A percentile compares a stretch with the other conserved stretches of the same genome.
phyloP scores from a whole-genome alignment of 2,888 invertebrate species.

The Sesia bembeciformis region DNA sequence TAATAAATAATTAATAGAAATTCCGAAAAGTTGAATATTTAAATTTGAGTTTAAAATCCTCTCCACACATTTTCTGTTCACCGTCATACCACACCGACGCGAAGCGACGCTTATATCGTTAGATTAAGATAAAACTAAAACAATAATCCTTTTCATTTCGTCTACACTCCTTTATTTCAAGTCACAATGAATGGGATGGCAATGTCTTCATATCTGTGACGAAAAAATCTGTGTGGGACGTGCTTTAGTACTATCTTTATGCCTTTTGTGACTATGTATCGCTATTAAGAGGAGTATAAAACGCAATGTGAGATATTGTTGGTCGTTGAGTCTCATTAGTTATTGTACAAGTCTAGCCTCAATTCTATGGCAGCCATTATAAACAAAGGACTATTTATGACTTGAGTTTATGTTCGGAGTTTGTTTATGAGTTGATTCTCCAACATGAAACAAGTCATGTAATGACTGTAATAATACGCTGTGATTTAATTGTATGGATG shows the following conservation, averaged over 20 bases:
- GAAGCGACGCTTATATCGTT: conserved; percentile 54
- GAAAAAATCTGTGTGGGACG: conserved; percentile 51
- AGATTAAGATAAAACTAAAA: conserved; percentile 72
- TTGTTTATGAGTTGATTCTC: conserved; percentile 1
- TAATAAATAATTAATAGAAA: not conserved
- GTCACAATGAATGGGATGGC: conserved; percentile 42
- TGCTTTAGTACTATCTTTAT: conserved; percentile 31
- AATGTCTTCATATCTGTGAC: conserved; percentile 47
- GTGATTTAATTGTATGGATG: too few relatives aligned
- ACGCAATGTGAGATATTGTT: conserved; percentile 24
- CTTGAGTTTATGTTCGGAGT: conserved; percentile 1
- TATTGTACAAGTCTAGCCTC: conserved; percentile 19
- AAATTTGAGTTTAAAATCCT: not conserved
- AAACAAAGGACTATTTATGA: conserved; percentile 15
- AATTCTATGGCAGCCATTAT: conserved; percentile 20
- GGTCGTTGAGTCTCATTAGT: conserved; percentile 29
- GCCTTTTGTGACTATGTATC: conserved; percentile 31
- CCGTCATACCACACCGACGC: conserved; percentile 34
- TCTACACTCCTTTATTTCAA: conserved; percentile 57
- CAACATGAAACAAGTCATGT: not conserved
- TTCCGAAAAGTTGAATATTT: not conserved
- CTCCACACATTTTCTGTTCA: conserved; percentile 25
- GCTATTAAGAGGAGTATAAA: conserved; percentile 29
- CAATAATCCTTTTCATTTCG: conserved; percentile 71
- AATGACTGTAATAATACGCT: too few relatives aligned